Conservation (phyloP, 1,140 invertebrate genomes). For the Apocrypta bakeri region DNA sequence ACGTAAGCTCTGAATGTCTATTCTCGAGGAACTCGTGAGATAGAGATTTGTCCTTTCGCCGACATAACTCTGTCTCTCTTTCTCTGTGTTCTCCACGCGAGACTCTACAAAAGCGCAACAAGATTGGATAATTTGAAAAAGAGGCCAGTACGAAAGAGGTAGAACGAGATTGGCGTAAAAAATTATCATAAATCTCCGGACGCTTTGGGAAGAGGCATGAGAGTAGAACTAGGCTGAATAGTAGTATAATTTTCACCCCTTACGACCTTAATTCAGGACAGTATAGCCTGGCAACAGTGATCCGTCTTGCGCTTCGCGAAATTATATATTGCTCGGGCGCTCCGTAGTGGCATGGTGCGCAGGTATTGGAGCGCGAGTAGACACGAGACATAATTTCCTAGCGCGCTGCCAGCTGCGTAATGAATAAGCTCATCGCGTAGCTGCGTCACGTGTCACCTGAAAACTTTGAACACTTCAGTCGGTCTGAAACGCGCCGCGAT, state of each 20-base stretch:
- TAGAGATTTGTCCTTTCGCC: too few relatives aligned
- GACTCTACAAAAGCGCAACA: neutral
- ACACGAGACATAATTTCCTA: slow-evolving; percentile 62
- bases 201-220: too few relatives aligned
- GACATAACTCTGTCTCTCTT: too few relatives aligned
- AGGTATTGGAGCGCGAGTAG: slow-evolving; percentile 59
- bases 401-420: slow-evolving; percentile 54
- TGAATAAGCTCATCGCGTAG: slow-evolving; percentile 62
- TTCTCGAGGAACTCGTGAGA: neutral
- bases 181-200: neutral
- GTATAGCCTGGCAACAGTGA: slow-evolving; percentile 53
- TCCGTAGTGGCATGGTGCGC: slow-evolving; percentile 4
- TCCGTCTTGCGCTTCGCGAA: slow-evolving; percentile 60
- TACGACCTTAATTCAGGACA: slow-evolving; percentile 54
- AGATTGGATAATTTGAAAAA: neutral
- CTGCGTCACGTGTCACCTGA: slow-evolving; percentile 60
- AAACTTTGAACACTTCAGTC: slow-evolving; percentile 64
- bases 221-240: neutral
- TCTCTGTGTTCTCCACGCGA: too few relatives aligned
- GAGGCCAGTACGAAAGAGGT: too few relatives aligned
- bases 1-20: neutral
- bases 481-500: slow-evolving; percentile 48
- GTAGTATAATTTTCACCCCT: neutral
- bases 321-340: slow-evolving; percentile 50
- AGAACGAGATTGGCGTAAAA: neutral